Conservation (phyloP, 2,113 vertebrate genomes). For the Serinus canaria region DNA sequence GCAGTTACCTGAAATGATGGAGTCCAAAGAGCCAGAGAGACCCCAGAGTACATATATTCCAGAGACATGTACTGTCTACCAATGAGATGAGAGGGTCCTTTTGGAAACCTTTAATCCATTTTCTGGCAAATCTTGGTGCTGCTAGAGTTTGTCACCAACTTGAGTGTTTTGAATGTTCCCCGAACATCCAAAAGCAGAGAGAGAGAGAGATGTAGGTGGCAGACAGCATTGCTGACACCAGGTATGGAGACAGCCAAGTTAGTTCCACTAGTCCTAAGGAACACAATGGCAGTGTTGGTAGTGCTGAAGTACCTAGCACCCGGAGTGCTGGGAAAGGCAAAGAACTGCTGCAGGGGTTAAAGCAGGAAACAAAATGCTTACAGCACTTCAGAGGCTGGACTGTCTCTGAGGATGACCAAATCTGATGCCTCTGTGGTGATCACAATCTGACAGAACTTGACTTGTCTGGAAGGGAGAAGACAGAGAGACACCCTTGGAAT, state of each 20-base stretch:
- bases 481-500: neutral
- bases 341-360: neutral
- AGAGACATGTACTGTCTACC: neutral
- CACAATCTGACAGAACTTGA: neutral
- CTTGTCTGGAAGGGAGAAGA: neutral
- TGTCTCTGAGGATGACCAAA: neutral
- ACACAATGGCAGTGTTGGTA: fast-evolving
- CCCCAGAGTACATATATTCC: neutral
- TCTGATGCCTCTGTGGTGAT: constrained; percentile 1
- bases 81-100: neutral
- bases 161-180: neutral
- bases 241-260: neutral
- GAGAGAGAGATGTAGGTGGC: fast-evolving
- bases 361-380: neutral
- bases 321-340: neutral
- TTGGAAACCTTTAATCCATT: neutral
- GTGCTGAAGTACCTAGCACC: neutral
- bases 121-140: neutral
- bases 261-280: neutral
- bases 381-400: neutral
- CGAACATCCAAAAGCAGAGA: neutral
- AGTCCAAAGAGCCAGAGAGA: neutral
- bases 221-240: neutral
- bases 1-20: neutral
- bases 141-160: neutral